These are phyloP conservation scores for Tholera decimalis DNA, from an alignment of 2,888 invertebrate genomes.

Conservation along the genomic window DNA sequence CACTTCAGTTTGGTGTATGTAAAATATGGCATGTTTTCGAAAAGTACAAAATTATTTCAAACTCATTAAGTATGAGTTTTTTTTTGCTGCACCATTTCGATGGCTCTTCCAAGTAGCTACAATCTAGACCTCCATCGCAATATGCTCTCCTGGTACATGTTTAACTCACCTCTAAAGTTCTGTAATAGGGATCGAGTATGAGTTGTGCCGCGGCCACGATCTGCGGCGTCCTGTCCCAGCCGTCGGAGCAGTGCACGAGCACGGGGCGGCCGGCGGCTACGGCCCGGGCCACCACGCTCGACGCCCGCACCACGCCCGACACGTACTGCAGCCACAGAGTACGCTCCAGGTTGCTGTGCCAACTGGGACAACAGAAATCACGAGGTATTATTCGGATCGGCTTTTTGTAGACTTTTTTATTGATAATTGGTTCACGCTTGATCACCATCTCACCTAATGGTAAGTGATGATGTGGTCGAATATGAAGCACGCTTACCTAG, in stretches of 20 bases:
- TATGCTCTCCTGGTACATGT: not conserved
- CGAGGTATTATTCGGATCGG: no score
- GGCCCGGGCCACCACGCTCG: conserved; percentile 95
- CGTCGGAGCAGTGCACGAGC: conserved; percentile 99
- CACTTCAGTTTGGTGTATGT: no score
- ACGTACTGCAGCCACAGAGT: conserved; percentile 98
- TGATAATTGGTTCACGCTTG: no score
- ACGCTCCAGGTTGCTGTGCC: conserved; percentile 97
- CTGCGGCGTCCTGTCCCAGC: conserved; percentile 99
- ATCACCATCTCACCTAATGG: no score
- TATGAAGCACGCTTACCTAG: no score
- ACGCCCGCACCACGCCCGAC: conserved; percentile 95
- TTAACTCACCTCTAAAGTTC: conserved; percentile 95
- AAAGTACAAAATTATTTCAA: no score
- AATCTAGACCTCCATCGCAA: not conserved
- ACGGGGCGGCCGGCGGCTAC: conserved; percentile 97
- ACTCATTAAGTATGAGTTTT: no score
- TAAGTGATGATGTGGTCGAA: no score
- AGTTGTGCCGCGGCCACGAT: conserved; percentile 98
- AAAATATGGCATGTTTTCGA: no score
- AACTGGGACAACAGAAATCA: conserved; percentile 91
- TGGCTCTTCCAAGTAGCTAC: not conserved
- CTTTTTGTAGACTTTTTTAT: no score
- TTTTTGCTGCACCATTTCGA: no score
- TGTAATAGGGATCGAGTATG: conserved; percentile 98